Conservation (phyloP, 2,888 invertebrate genomes). For the Myopa tessellatipennis region DNA sequence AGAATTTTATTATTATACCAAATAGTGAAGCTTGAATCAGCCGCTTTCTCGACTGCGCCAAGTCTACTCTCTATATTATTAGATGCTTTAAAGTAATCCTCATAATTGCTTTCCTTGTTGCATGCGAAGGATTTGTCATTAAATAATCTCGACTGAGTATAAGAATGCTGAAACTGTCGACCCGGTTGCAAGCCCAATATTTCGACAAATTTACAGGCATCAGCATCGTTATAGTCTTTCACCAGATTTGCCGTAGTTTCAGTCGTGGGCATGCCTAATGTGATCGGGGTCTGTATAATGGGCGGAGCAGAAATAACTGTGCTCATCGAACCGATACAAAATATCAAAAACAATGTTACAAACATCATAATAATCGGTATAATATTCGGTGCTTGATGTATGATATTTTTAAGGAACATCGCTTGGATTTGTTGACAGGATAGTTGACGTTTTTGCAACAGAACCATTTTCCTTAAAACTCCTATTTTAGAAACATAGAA, state of each 20-base stretch:
- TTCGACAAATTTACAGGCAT: constrained; percentile 50
- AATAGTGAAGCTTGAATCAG: constrained; percentile 28
- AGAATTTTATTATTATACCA: constrained; percentile 77
- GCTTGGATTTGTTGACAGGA: constrained; percentile 53
- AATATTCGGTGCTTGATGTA: constrained; percentile 55
- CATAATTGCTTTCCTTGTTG: neutral
- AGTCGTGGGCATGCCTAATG: constrained; percentile 48
- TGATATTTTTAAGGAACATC: constrained; percentile 58
- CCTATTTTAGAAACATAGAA: neutral
- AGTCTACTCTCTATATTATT: constrained; percentile 40
- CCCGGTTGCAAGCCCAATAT: constrained; percentile 39
- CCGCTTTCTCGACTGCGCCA: constrained; percentile 52
- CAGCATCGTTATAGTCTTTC: neutral
- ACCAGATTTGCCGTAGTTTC: constrained; percentile 24
- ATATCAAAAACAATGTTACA: constrained; percentile 70
- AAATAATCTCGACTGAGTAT: constrained; percentile 24
- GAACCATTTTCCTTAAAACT: neutral
- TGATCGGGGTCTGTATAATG: constrained; percentile 45
- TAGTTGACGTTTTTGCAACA: neutral
- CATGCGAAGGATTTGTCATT: constrained; percentile 21
- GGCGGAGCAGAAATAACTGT: constrained; percentile 46
- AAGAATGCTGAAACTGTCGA: constrained; percentile 7
- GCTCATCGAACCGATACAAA: constrained; percentile 50
- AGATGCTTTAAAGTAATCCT: constrained; percentile 32
- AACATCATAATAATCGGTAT: constrained; percentile 57